A percentile compares a stretch with the other conserved stretches of the same genome.
These are phyloP conservation scores for Pygathrix nemaeus DNA, from an alignment of 2,113 vertebrate genomes.

Conservation along the genomic window DNA sequence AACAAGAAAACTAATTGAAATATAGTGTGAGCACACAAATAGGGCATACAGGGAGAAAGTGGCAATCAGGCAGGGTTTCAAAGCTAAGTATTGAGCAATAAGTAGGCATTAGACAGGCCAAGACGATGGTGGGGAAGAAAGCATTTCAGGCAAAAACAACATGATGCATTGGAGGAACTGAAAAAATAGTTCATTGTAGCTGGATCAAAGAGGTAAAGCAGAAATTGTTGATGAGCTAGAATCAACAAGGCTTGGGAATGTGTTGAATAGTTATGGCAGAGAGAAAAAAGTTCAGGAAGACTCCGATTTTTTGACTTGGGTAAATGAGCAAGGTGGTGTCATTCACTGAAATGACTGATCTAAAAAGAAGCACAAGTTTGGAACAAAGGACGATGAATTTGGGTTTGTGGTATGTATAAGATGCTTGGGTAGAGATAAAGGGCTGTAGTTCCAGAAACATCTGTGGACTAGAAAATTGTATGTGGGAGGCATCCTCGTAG, in stretches of 20 bases:
- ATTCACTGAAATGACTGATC: not conserved
- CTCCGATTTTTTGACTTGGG: not conserved
- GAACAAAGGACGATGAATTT: not conserved
- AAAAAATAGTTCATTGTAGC: not conserved
- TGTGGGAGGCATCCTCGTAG: not conserved
- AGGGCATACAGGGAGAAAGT: not conserved
- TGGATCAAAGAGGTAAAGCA: not conserved
- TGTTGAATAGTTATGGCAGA: not conserved
- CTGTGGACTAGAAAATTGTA: constrained; percentile 8
- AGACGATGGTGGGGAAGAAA: not conserved
- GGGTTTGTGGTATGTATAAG: not conserved
- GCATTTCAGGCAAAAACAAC: not conserved
- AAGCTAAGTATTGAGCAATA: not conserved
- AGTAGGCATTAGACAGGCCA: not conserved
- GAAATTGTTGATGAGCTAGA: not conserved
- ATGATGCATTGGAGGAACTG: not conserved
- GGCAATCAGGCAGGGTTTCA: not conserved
- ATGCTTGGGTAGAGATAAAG: not conserved
- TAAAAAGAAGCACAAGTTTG: not conserved
- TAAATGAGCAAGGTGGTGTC: not conserved
- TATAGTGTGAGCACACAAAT: not conserved
- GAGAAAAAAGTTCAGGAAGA: not conserved
- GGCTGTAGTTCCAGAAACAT: not conserved
- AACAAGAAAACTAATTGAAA: constrained; percentile 29
- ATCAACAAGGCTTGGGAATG: not conserved